Conservation (phyloP, 2,113 vertebrate genomes). For the Meleagris gallopavo region DNA sequence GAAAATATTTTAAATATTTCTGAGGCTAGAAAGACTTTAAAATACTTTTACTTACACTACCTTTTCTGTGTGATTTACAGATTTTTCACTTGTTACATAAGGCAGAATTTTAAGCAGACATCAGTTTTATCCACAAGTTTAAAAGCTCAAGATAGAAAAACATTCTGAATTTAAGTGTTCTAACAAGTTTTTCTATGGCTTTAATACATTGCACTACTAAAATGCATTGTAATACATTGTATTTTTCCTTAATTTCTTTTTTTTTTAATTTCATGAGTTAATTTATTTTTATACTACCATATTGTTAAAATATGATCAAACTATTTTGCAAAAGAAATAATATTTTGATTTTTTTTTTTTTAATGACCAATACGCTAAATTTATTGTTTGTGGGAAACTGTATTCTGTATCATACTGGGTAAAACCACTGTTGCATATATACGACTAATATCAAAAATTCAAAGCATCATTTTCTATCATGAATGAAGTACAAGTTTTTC, state of each 20-base stretch:
- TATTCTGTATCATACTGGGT: background rate
- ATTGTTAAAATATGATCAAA: background rate
- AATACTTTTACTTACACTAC: background rate
- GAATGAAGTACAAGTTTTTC: background rate
- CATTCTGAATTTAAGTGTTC: background rate
- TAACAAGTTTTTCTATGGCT: background rate
- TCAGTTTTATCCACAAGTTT: background rate
- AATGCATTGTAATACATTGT: background rate
- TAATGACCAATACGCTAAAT: background rate
- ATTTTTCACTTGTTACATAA: background rate
- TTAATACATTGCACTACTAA: background rate
- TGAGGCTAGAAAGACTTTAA: background rate
- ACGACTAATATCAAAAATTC: background rate
- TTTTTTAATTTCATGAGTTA: background rate
- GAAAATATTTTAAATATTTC: background rate
- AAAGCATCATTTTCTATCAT: background rate
- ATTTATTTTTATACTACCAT: background rate
- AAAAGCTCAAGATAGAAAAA: background rate
- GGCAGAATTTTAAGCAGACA: background rate
- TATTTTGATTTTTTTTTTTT: background rate
- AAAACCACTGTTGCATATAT: background rate
- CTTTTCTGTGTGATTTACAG: background rate
- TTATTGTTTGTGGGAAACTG: background rate
- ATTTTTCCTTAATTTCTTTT: background rate
- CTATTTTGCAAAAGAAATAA: background rate